Percentiles rank a stretch among this genome's conserved stretches.
These are phyloP conservation scores for Callimorpha dominula DNA, from an alignment of 2,888 invertebrate genomes.

Conservation along the genomic window DNA sequence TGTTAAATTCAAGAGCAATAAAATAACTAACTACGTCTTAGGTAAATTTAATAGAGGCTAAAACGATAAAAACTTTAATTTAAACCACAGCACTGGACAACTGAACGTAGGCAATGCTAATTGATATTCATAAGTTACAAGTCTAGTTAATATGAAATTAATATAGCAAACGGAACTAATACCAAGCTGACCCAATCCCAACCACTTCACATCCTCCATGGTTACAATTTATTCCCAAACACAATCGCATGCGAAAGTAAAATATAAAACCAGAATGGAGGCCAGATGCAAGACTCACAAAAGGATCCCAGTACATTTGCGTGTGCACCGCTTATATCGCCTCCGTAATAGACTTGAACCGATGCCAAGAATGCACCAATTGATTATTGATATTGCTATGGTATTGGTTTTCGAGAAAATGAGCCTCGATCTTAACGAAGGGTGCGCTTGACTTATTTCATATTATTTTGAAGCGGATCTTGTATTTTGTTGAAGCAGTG, in stretches of 20 bases:
- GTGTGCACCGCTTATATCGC: conserved; percentile 70
- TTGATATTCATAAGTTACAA: conserved; percentile 4
- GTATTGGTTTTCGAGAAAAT: conserved; percentile 78
- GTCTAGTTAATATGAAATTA: conserved; percentile 3
- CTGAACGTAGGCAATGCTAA: too few species aligned
- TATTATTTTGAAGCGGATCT: conserved; percentile 44
- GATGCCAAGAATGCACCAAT: conserved; percentile 84
- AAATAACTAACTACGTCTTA: conserved; percentile 26
- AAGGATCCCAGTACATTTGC: conserved; percentile 76
- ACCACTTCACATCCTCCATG: conserved; percentile 40
- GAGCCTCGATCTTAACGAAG: conserved; percentile 64
- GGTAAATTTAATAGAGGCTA: neutral
- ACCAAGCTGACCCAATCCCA: conserved; percentile 31
- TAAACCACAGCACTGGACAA: too few species aligned
- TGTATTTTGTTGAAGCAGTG: conserved; percentile 26
- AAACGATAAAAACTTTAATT: neutral
- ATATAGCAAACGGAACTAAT: conserved; percentile 27
- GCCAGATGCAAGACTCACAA: conserved; percentile 72
- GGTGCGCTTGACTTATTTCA: conserved; percentile 52
- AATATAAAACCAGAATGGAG: conserved; percentile 49
- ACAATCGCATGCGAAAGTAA: conserved; percentile 44
- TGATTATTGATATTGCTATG: conserved; percentile 86
- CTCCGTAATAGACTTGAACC: conserved; percentile 83
- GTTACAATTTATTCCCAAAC: conserved; percentile 48
- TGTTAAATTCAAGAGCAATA: conserved; percentile 4